A percentile compares a stretch with the other conserved stretches of the same genome.
Evolutionary conservation across 2,113 vertebrate genomes (phyloP).

Genomic region (Nothobranchius kuhntae): DNA sequence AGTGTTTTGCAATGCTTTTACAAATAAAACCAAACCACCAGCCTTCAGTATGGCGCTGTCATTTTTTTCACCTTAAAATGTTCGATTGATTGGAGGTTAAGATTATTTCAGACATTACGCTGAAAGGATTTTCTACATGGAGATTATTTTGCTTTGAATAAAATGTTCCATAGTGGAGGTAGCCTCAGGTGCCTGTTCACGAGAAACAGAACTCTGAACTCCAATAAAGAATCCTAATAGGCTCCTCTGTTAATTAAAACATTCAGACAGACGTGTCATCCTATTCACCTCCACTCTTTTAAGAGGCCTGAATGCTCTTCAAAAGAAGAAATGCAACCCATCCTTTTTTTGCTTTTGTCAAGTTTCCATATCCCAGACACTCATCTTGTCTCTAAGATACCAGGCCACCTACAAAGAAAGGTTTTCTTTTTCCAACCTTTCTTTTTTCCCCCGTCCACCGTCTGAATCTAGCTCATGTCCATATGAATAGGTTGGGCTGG

Average conservation of each 20-base stretch:
- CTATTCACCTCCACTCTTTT: neutral
- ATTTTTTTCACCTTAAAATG: too few relatives aligned
- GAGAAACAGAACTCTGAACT: neutral
- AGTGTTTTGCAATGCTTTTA: too few relatives aligned
- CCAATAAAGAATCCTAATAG: neutral
- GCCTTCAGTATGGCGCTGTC: too few relatives aligned
- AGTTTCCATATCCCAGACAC: neutral
- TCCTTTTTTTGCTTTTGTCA: neutral
- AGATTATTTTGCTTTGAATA: too few relatives aligned
- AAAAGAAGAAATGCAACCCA: neutral
- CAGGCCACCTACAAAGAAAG: neutral
- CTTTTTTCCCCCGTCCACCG: neutral
- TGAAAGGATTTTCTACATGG: too few relatives aligned
- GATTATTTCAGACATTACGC: too few relatives aligned
- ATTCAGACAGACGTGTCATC: neutral
- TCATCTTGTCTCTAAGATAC: slow-evolving; percentile 4
- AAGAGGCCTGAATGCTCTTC: neutral
- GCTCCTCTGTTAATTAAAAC: neutral
- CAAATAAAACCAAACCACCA: too few relatives aligned
- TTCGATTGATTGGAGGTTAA: too few relatives aligned
- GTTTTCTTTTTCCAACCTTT: slow-evolving; percentile 1
- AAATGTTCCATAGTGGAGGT: too few relatives aligned
- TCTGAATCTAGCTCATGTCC: neutral
- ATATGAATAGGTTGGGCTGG: slow-evolving; percentile 10
- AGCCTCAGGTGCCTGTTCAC: neutral